Base-by-base conservation (phyloP, 2,113 vertebrate species). In the Mionectes macconnelli region DNA sequence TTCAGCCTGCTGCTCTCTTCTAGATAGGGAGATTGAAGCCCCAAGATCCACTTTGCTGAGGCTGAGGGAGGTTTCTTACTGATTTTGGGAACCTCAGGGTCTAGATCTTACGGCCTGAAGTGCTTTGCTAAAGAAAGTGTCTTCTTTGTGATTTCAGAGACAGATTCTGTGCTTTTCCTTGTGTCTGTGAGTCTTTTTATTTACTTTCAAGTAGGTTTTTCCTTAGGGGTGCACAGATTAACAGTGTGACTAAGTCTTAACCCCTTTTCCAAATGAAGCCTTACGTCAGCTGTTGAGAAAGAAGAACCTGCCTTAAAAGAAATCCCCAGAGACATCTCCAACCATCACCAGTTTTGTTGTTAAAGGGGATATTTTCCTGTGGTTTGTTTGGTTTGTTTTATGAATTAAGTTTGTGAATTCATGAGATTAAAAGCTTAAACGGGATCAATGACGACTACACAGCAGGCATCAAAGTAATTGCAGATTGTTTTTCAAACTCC, bases 381-480 rank as follows among this genome's bases (percentile, higher is more conserved):
- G 33, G 66, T 95, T 96, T 97, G 92, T 96, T 97, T 96, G 85
- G 44, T 94, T 97, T 95, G 88, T 12, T 93, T 93, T 88, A 82
- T 93, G 87, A 96, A 96, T 96, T 90, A 96, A 82, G 69, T 93
- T 94, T 66, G 70, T 75, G 91, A 86, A 89, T 96, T 93, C 77
- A 68, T 72, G 93, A 96, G 96, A 95, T 97, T 97, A 97, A 97
- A 96, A 95, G 97, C 95, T 97, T 97, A 96, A 94, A 80, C 4
- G 3, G 89, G 80, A 96, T 95, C 93, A 96, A 89, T 94, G 92
- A 75, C 91, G 90, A 94, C 68, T n/a, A 77, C 96, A 81, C 91
- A 94, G 88, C 84, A 86, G 44, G 96, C 84, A 96, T 97, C 95
- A 96, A 97, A 97, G 95, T 86, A 91, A 96, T 88, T 93, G 84